Percentiles rank a stretch among this genome's conserved stretches.
phyloP scores from a whole-genome alignment of 2,888 invertebrate genomes.

The Phlogophora meticulosa region DNA sequence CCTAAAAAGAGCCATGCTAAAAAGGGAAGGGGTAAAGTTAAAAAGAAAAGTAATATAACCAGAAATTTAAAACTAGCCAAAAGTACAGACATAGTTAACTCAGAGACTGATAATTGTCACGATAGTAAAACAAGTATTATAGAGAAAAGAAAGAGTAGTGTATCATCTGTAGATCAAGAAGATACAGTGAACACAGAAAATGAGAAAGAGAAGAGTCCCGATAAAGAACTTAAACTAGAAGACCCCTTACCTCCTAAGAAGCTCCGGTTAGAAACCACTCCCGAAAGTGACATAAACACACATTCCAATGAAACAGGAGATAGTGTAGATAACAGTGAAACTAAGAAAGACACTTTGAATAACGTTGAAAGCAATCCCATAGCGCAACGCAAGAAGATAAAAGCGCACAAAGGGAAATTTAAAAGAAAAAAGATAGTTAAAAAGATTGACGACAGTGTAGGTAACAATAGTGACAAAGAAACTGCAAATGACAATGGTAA shows the following conservation, averaged over 20 bases:
- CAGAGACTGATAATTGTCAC: constrained; percentile 81
- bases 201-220: constrained; percentile 79
- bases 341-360: constrained; percentile 75
- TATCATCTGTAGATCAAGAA: constrained; percentile 85
- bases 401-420: constrained; percentile 85
- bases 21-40: constrained; percentile 82
- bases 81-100: constrained; percentile 77
- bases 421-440: constrained; percentile 80
- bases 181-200: constrained; percentile 73
- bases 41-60: constrained; percentile 78
- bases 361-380: constrained; percentile 69
- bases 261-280: constrained; percentile 83
- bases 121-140: constrained; percentile 86
- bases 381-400: constrained; percentile 84
- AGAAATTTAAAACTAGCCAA: constrained; percentile 77
- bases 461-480: constrained; percentile 69
- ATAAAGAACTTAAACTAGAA: constrained; percentile 80
- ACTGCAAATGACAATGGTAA: constrained; percentile 74
- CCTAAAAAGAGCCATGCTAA: constrained; percentile 80
- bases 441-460: constrained; percentile 66
- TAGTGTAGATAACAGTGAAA: constrained; percentile 72
- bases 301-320: constrained; percentile 84
- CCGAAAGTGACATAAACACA: constrained; percentile 81
- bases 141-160: constrained; percentile 86
- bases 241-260: constrained; percentile 85